Conservation (phyloP, 1,140 invertebrate species). For the Drosophila watanabei region DNA sequence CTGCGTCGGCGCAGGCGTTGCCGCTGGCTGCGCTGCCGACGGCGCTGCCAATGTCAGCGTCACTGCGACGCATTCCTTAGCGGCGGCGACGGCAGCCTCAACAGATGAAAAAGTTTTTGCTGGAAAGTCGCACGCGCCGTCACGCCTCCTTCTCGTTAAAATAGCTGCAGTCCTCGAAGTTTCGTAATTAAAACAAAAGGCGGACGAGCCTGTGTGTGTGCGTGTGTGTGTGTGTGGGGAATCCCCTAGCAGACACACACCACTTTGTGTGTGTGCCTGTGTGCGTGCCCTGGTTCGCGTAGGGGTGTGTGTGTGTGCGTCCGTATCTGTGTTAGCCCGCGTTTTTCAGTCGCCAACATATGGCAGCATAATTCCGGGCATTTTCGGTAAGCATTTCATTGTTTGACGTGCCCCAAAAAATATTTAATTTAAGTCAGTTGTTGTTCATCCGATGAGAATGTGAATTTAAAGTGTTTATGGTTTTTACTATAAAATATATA, state of each 20-base stretch:
- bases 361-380: conserved; percentile 65
- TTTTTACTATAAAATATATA: not conserved
- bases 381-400: conserved; percentile 57
- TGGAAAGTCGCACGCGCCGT: conserved; percentile 61
- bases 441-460: not conserved
- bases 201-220: not conserved
- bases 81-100: conserved; percentile 60
- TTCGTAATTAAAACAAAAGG: conserved; percentile 53
- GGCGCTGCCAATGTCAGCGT: conserved; percentile 29
- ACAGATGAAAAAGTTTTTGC: conserved; percentile 79
- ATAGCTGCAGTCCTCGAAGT: conserved; percentile 49
- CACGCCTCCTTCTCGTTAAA: conserved; percentile 48
- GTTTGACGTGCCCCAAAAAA: conserved; percentile 8
- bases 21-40: conserved; percentile 14
- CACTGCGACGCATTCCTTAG: conserved; percentile 37
- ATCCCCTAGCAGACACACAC: conserved; percentile 18
- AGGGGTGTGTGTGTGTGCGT: conserved; percentile 18
- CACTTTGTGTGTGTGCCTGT: not conserved
- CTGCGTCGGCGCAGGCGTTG: conserved; percentile 53
- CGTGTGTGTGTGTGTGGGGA: conserved; percentile 23
- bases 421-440: not conserved
- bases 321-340: conserved; percentile 61
- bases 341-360: conserved; percentile 66
- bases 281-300: conserved; percentile 4
- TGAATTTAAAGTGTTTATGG: not conserved